Base-by-base conservation (phyloP, 2,113 vertebrate genomes). In the Leucoraja erinaceus region DNA sequence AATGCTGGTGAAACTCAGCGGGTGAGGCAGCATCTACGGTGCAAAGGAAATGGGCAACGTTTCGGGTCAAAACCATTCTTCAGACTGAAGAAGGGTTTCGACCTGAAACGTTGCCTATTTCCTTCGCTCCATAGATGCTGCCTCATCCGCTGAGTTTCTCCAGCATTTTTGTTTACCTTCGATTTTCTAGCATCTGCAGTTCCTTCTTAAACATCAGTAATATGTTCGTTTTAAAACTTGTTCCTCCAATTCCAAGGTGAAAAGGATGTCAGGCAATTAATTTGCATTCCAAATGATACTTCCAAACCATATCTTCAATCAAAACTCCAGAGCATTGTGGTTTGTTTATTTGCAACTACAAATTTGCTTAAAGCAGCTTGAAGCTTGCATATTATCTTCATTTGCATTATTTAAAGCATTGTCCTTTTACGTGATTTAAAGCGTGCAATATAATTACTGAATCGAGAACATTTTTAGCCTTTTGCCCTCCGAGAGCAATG, bases 351-450 rank as follows among this genome's bases (percentile, higher is more conserved):
- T 47, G 14, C 22, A 12, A 14, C 31, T 5, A 18, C 68, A 72
- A 28, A 68, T 91, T 72, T 91, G 66, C 90, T 72, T 91, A 72
- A 91, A 54, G 61, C 63, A 66, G 12, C 16, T n/a, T 20, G 61
- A 28, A 90, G 90, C n/a, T 91, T 91, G 31, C 63, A 90, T 11
- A 90, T 72, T 12, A 70, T 70, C 7, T 11, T 20, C 14, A 72
- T 91, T 91, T 91, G 38, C 90, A 70, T 91, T 38, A 70, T 68
- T 91, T 91, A 54, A 91, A 91, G 20, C 90, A 54, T 68, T 91
- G 12, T 47, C 33, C 68, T 72, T 14, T 63, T 25, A 25, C 16
- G 2, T 33, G 61, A 54, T 72, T 91, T 54, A 7, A 70, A 91
- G 86, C 0, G 20, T 9, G 16, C 28, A n/a, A 63, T 68, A 22